These are phyloP conservation scores for Isaurus tuberculatus DNA, from an alignment of 92 coral and sea anemone species.

Conservation along the genomic window DNA sequence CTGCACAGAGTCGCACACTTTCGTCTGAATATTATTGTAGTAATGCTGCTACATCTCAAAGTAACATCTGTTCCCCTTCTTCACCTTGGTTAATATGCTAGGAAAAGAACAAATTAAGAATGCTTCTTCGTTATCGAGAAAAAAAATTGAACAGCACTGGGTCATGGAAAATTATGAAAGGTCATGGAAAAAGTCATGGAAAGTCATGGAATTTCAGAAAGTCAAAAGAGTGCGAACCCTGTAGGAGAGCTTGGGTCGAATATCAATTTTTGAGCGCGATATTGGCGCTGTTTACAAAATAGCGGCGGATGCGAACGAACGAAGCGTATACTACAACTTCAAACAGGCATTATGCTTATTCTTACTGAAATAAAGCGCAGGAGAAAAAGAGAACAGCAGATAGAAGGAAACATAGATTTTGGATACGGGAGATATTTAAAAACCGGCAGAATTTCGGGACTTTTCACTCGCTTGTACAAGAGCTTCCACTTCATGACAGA, in stretches of 20 bases:
- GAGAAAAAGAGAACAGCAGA: slow-evolving; percentile 28
- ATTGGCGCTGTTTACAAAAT: slow-evolving; percentile 19
- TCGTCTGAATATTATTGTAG: too few relatives aligned
- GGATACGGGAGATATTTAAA: slow-evolving; percentile 16
- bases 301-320: slow-evolving; percentile 23
- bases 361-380: slow-evolving; percentile 26
- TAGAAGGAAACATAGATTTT: slow-evolving; percentile 25
- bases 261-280: slow-evolving; percentile 17
- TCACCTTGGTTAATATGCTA: too few relatives aligned
- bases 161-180: too few relatives aligned
- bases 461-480: slow-evolving; percentile 28
- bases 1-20: too few relatives aligned
- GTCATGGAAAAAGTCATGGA: too few relatives aligned
- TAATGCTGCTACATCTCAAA: too few relatives aligned
- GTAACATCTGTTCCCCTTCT: too few relatives aligned
- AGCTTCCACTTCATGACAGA: slow-evolving; percentile 35
- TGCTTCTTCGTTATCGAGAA: too few relatives aligned
- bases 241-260: slow-evolving; percentile 17
- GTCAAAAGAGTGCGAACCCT: too few relatives aligned
- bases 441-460: slow-evolving; percentile 20
- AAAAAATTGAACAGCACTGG: too few relatives aligned
- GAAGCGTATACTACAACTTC: slow-evolving; percentile 16
- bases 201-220: too few relatives aligned
- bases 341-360: slow-evolving; percentile 25
- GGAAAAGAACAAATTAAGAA: too few relatives aligned